A percentile compares a stretch with the other conserved stretches of the same genome.
Evolutionary conservation across 2,888 invertebrate genomes (phyloP).

Genomic region (Pheosia tremula): DNA sequence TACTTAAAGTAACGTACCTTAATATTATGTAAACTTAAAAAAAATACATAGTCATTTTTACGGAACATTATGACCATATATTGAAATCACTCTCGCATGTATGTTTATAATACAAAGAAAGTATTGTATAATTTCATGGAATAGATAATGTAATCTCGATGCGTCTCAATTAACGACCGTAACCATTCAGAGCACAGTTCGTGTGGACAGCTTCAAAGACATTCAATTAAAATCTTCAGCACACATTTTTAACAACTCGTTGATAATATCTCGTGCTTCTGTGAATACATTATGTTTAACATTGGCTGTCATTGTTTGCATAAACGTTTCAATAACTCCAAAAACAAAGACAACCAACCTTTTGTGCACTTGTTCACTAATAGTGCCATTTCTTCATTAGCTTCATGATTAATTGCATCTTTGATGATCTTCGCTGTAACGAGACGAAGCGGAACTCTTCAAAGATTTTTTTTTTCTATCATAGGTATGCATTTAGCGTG

Average conservation of each 20-base stretch:
- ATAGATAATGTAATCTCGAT: conserved; percentile 73
- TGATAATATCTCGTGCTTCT: conserved; percentile 78
- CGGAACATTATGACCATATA: conserved; percentile 11
- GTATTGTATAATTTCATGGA: conserved; percentile 21
- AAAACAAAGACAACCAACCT: conserved; percentile 69
- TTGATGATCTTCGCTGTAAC: conserved; percentile 71
- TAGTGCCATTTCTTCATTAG: conserved; percentile 81
- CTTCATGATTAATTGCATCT: conserved; percentile 77
- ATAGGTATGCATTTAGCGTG: conserved; percentile 81
- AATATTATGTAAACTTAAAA: too few relatives aligned
- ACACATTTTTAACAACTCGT: conserved; percentile 75
- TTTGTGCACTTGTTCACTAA: conserved; percentile 80
- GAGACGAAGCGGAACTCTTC: conserved; percentile 73
- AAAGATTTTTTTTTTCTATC: conserved; percentile 57
- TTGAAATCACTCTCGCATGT: background rate
- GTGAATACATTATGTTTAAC: conserved; percentile 77
- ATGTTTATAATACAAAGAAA: background rate
- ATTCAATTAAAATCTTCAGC: conserved; percentile 68
- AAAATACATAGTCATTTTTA: too few relatives aligned
- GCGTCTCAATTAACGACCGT: conserved; percentile 64
- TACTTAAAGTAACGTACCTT: too few relatives aligned
- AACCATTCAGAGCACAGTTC: conserved; percentile 73
- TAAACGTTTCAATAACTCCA: conserved; percentile 39
- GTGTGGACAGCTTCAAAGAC: conserved; percentile 72
- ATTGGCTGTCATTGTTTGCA: conserved; percentile 75